Percentiles rank a stretch among this genome's conserved stretches.
phyloP scores from a whole-genome alignment of 2,797 vertebrate genomes.

The Sus cebifrons region DNA sequence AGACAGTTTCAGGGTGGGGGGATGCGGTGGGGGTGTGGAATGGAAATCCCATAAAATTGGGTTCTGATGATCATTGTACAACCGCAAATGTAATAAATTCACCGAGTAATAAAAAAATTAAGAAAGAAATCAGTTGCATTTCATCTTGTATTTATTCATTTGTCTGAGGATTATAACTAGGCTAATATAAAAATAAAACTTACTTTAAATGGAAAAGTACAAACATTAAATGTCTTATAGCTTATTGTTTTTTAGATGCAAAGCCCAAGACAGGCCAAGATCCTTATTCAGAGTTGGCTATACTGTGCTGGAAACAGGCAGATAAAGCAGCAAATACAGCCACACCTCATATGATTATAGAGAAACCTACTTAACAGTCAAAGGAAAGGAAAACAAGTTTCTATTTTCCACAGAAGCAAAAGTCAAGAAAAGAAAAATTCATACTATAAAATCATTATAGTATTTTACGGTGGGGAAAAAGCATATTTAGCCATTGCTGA shows the following conservation, averaged over 20 bases:
- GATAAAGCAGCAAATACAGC: not conserved
- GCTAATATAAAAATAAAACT: not conserved
- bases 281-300: not conserved
- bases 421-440: not conserved
- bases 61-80: too few species aligned
- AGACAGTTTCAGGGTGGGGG: too few species aligned
- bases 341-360: not conserved
- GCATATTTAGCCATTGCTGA: not conserved
- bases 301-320: not conserved
- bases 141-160: not conserved
- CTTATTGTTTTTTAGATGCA: not conserved
- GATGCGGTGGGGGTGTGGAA: too few species aligned
- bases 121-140: too few species aligned
- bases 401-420: constrained; percentile 12
- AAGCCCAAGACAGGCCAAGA: not conserved
- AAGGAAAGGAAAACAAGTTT: not conserved
- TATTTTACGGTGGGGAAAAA: not conserved
- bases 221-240: not conserved
- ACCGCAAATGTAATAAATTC: too few species aligned
- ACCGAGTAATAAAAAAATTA: too few species aligned
- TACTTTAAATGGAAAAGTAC: not conserved
- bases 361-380: not conserved
- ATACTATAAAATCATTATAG: not conserved
- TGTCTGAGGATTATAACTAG: not conserved
- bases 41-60: too few species aligned